Conservation (phyloP, 2,888 invertebrate genomes). For the Coelogynopora nodosa region DNA sequence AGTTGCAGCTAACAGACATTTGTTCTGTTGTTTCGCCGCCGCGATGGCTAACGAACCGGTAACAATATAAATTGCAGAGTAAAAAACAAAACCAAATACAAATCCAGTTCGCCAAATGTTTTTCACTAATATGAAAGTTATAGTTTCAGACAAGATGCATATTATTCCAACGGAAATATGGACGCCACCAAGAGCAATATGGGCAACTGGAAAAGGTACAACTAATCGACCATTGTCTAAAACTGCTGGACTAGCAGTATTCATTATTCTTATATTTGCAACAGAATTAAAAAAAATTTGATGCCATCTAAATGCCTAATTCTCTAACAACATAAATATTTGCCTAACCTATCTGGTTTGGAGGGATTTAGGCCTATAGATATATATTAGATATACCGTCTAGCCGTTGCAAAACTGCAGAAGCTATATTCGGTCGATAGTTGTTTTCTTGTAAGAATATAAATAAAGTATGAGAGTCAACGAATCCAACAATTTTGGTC, state of each 20-base stretch:
- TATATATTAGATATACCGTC: too few relatives aligned
- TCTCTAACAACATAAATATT: too few relatives aligned
- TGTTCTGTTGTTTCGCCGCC: not conserved
- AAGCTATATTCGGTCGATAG: too few relatives aligned
- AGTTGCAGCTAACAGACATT: not conserved
- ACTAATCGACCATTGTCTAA: not conserved
- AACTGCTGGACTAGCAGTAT: not conserved
- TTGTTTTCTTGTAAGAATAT: too few relatives aligned
- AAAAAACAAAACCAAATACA: not conserved
- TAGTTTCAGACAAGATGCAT: not conserved
- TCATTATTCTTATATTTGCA: not conserved
- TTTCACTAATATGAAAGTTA: not conserved
- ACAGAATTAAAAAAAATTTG: too few relatives aligned
- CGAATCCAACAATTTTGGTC: too few relatives aligned
- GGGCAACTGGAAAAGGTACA: not conserved
- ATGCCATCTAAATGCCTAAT: too few relatives aligned
- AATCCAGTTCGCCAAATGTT: not conserved
- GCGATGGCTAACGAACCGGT: not conserved
- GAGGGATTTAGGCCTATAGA: too few relatives aligned
- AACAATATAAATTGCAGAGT: not conserved
- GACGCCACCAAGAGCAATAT: not conserved
- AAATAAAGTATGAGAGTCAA: too few relatives aligned
- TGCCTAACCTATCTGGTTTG: too few relatives aligned
- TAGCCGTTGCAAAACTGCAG: too few relatives aligned
- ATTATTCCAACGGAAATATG: not conserved